Evolutionary conservation across 2,113 vertebrate species (phyloP).

Genomic region (Callorhinus ursinus): DNA sequence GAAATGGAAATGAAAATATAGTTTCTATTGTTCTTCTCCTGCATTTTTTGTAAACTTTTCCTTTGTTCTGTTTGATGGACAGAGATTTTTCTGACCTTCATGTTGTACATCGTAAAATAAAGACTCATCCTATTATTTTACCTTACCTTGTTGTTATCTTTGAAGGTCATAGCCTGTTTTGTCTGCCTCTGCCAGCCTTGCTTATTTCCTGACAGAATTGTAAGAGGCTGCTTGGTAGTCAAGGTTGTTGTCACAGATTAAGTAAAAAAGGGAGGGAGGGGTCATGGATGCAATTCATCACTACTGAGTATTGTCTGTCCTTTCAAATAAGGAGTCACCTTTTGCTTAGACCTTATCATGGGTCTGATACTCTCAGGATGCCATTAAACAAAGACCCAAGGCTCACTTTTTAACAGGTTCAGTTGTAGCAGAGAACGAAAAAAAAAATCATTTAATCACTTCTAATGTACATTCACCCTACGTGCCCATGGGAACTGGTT

Average conservation of each 20-base stretch:
- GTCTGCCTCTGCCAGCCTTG: constrained; percentile 50
- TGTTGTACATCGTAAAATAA: background rate
- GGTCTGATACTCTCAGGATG: background rate
- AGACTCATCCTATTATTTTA: constrained; percentile 32
- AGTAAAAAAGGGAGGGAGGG: background rate
- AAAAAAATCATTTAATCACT: background rate
- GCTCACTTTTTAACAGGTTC: constrained; percentile 13
- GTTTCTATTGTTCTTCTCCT: background rate
- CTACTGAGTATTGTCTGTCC: background rate
- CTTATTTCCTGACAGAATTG: constrained; percentile 35
- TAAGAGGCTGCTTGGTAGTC: constrained; percentile 15
- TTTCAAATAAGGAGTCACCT: constrained; percentile 1
- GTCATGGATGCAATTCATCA: background rate
- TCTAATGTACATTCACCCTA: background rate
- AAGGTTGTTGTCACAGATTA: constrained; percentile 33
- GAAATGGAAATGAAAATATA: background rate
- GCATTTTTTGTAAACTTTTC: background rate
- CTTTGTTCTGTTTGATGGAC: background rate
- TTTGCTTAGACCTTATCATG: constrained; percentile 11
- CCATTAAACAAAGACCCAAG: constrained; percentile 31
- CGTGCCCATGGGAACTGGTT: background rate
- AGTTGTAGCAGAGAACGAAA: background rate
- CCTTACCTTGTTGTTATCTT: constrained; percentile 57
- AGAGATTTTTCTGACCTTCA: constrained; percentile 28
- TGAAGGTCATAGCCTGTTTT: constrained; percentile 55